These are phyloP conservation scores for Bicyclus anynana DNA, from an alignment of 1,140 invertebrate species.

Conservation along the genomic window DNA sequence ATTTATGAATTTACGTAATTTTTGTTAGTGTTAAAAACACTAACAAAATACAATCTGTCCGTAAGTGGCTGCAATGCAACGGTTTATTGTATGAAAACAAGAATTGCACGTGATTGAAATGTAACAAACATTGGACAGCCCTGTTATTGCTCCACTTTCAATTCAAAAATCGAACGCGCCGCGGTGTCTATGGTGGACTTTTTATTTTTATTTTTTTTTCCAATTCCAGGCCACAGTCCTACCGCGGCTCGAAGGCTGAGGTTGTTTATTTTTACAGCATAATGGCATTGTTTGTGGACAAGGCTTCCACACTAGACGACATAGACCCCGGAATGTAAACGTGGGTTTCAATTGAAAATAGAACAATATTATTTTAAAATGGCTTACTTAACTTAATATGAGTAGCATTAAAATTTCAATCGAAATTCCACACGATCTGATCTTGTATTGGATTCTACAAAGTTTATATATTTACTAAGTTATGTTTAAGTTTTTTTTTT, in stretches of 20 bases:
- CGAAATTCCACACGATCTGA: too few relatives aligned
- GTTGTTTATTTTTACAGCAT: conserved; percentile 65
- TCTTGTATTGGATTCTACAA: too few relatives aligned
- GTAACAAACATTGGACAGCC: conserved; percentile 39
- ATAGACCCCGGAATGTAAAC: neutral
- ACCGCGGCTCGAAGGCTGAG: conserved; percentile 42
- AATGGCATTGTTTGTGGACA: conserved; percentile 71
- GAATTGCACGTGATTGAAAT: too few relatives aligned
- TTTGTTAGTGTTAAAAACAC: too few relatives aligned
- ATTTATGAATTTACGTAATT: too few relatives aligned
- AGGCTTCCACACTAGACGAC: conserved; percentile 24
- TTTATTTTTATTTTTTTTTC: conserved; percentile 61
- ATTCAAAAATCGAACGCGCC: conserved; percentile 51
- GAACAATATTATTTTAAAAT: neutral
- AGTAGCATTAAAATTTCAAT: too few relatives aligned
- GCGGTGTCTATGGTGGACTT: conserved; percentile 44
- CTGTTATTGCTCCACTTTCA: conserved; percentile 54
- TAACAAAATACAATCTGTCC: too few relatives aligned
- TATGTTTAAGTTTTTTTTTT: too few relatives aligned
- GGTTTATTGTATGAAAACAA: too few relatives aligned
- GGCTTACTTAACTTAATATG: too few relatives aligned
- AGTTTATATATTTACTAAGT: too few relatives aligned
- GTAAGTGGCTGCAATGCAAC: too few relatives aligned
- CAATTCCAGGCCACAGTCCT: conserved; percentile 41
- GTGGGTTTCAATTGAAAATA: neutral